phyloP scores from a whole-genome alignment of 2,797 vertebrate species.

The Heterohyrax brucei region DNA sequence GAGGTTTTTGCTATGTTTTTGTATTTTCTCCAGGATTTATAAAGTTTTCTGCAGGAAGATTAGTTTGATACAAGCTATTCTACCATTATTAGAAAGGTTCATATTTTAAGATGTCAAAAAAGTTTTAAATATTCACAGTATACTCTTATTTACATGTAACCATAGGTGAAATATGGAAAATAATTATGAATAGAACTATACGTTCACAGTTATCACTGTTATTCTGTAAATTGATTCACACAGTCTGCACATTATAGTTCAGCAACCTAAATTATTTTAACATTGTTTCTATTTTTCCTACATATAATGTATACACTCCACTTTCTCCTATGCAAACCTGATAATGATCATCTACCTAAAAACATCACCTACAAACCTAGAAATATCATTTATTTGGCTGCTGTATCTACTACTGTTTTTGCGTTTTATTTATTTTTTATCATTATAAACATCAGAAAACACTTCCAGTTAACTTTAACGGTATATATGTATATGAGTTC shows the following conservation, averaged over 20 bases:
- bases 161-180: conserved; percentile 22
- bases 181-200: not conserved
- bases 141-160: conserved; percentile 54
- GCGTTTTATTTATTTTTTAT: not conserved
- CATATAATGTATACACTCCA: conserved; percentile 16
- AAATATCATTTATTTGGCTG: not conserved
- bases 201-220: conserved; percentile 8
- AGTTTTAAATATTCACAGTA: conserved; percentile 68
- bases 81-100: conserved; percentile 53
- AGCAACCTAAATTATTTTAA: conserved; percentile 56
- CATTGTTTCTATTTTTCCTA: conserved; percentile 44
- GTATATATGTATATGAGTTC: not conserved
- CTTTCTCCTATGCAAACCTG: conserved; percentile 38
- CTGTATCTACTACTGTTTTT: conserved; percentile 34
- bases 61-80: not conserved
- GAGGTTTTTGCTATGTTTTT: conserved; percentile 46
- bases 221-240: conserved; percentile 30
- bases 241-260: conserved; percentile 40
- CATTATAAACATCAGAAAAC: conserved; percentile 66
- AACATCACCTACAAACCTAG: not conserved
- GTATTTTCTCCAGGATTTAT: conserved; percentile 74
- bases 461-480: conserved; percentile 48
- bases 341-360: conserved; percentile 53
- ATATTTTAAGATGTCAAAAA: conserved; percentile 61
- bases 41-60: conserved; percentile 68